Evolutionary conservation across 2,888 invertebrate genomes (phyloP), one percentile per base, ranked within the genome.

Genomic region (Stenodera caucasica): DNA sequence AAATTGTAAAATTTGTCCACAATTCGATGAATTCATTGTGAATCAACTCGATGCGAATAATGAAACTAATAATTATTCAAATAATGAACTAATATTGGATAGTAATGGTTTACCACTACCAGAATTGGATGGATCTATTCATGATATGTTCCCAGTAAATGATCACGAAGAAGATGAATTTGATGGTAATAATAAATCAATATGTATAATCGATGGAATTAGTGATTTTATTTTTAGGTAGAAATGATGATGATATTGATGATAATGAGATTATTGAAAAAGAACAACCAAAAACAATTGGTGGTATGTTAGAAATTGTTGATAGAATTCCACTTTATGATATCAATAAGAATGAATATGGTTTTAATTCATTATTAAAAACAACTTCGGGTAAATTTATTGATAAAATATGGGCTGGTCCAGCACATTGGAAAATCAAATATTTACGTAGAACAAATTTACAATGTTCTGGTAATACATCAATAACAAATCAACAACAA

Each of bases 401-500:
- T 11, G 74, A 76, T 21, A 71, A 72, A 75, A 75, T 88, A 67
- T 94, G 93, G 93, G 91, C 91, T 21, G 94, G 94, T 0, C 93
- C 94, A 30, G 82, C 87, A 49, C 91, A 94, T 80, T 94, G 94
- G 94, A 89, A 90, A 70, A 85, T 90, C 49, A 86, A 84, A 74
- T 84, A 55, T 54, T 53, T 55, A 29, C 57, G 51, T 35, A 37
- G 65, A 29, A 61, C 60, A 15, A 12, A 57, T 8, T 33, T 37
- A 53, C 68, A 81, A 70, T 70, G 83, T 59, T 82, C 63, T 0
- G 64, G 64, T 82, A 77, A 0, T 74, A 9, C 78, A 81, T 77
- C 0, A 78, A 77, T 64, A 58, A 45, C 45, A 45, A 21, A 40
- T 12, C 45, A 45, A 45, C 76, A 49, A 75, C 72, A 61, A 65